Evolutionary conservation across 2,113 vertebrate species (phyloP), one percentile per base, ranked within the genome.

Genomic region (Mola mola): DNA sequence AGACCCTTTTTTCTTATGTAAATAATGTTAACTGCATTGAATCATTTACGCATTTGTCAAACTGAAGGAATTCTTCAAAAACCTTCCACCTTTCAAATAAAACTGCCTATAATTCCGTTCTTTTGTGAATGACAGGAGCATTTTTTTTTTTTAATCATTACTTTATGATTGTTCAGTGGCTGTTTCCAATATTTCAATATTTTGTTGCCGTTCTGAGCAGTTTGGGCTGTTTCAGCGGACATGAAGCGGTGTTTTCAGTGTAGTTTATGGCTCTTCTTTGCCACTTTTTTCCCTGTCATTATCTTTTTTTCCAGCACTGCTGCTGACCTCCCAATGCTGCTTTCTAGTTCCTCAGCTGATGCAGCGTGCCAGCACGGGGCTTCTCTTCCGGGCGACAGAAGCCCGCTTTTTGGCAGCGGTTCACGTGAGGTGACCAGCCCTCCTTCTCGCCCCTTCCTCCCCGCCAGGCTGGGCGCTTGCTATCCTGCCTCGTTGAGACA

Each of bases 401-500:
- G 81, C 47, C 53, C 11, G 25, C 73, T 74, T 66, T 66, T 82
- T 82, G 53, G 65, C 57, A 69, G 66, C 47, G 15, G 88, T 88
- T 86, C 84, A 86, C 49, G 49, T 73, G 81, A 91, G 87, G 89
- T 88, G 86, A 89, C 74, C 67, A 12, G 38, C 62, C 69, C 66
- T 1, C 25, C 8, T 40, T 11, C 13, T 29, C n/a, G 22, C 44
- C 38, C 8, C 36, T 4, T 15, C 57, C 17, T 9, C 25, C 41
- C 72, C 74, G 61, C 64, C 83, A 77, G 85, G 86, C 80, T 81
- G 63, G 31, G 72, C 67, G 70, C 82, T 82, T 65, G 82, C 85
- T 74, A 65, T 42, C 79, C 83, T 88, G 86, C 84, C 79, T 90
- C 77, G 71, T 87, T 90, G 81, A 88, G 88, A 90, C 91, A 88